Evolutionary conservation across 2,888 invertebrate species (phyloP).

Genomic region (Helobdella robusta): DNA sequence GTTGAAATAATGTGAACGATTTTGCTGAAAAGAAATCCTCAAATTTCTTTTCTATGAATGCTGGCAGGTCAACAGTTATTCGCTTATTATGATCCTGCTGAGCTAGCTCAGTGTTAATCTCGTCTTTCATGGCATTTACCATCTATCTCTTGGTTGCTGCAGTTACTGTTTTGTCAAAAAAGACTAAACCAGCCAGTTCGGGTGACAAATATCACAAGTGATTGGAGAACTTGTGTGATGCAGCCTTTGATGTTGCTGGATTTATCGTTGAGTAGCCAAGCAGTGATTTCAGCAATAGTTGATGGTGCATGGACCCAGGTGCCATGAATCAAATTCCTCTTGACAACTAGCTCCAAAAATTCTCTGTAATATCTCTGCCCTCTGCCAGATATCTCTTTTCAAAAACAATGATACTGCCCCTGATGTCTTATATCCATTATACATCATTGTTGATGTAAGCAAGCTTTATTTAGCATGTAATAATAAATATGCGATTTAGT

Average conservation of each 20-base stretch:
- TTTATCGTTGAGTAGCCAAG: not conserved
- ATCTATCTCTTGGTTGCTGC: constrained; percentile 16
- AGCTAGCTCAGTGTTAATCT: constrained; percentile 1
- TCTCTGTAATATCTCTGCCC: constrained; percentile 20
- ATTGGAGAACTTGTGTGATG: constrained; percentile 11
- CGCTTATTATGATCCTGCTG: constrained; percentile 10
- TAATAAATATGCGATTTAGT: too few species aligned
- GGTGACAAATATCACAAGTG: constrained; percentile 21
- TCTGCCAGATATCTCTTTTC: too few species aligned
- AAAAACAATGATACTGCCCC: too few species aligned
- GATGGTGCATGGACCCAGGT: constrained; percentile 21
- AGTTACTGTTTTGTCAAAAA: constrained; percentile 12
- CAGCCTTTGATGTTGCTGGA: not conserved
- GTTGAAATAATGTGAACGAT: constrained; percentile 17
- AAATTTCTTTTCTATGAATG: constrained; percentile 16
- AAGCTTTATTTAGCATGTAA: too few species aligned
- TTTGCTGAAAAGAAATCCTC: constrained; percentile 13
- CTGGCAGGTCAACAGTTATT: constrained; percentile 19
- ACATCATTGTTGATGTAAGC: too few species aligned
- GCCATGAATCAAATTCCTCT: constrained; percentile 16
- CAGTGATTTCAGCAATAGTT: constrained; percentile 12
- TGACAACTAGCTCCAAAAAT: constrained; percentile 9
- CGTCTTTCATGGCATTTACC: constrained; percentile 11
- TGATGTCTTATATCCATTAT: too few species aligned
- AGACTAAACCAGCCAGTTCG: constrained; percentile 15